Evolutionary conservation across 2,113 vertebrate species (phyloP).

Genomic region (Xyliphius kryptos): DNA sequence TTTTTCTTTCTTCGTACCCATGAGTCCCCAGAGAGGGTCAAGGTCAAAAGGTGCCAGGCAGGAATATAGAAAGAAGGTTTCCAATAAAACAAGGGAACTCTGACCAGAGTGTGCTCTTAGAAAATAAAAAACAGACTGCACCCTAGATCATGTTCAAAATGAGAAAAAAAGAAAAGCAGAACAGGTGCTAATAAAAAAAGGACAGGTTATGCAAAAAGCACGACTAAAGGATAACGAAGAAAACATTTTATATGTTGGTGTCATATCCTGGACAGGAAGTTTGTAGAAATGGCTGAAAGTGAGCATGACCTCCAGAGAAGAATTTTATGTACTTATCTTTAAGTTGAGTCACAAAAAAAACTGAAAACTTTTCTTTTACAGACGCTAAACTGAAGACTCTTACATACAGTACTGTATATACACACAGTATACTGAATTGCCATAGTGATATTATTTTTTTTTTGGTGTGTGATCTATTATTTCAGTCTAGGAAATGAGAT

Average conservation of each 20-base stretch:
- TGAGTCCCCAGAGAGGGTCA: constrained; percentile 65
- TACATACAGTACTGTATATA: too few relatives aligned
- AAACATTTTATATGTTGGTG: constrained; percentile 33
- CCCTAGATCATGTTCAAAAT: constrained; percentile 61
- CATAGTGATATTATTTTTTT: too few relatives aligned
- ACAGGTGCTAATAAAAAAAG: constrained; percentile 47
- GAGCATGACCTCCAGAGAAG: constrained; percentile 37
- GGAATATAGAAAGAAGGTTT: constrained; percentile 72
- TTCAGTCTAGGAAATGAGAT: constrained; percentile 56
- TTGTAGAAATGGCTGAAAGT: constrained; percentile 17
- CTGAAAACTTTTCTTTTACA: too few relatives aligned
- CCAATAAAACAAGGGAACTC: constrained; percentile 73
- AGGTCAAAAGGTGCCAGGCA: constrained; percentile 60
- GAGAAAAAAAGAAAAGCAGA: constrained; percentile 69
- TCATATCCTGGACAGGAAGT: too few relatives aligned
- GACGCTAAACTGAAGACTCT: too few relatives aligned
- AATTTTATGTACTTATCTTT: constrained; percentile 32
- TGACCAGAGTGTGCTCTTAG: constrained; percentile 54
- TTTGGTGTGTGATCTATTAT: constrained; percentile 41
- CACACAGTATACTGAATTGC: too few relatives aligned
- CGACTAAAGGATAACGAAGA: constrained; percentile 45
- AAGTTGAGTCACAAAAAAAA: constrained; percentile 29
- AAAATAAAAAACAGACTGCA: constrained; percentile 73
- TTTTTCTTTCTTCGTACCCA: constrained; percentile 46
- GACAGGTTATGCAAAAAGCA: constrained; percentile 36